Base-by-base conservation (phyloP, 2,113 vertebrate genomes). In the Cairina moschata region DNA sequence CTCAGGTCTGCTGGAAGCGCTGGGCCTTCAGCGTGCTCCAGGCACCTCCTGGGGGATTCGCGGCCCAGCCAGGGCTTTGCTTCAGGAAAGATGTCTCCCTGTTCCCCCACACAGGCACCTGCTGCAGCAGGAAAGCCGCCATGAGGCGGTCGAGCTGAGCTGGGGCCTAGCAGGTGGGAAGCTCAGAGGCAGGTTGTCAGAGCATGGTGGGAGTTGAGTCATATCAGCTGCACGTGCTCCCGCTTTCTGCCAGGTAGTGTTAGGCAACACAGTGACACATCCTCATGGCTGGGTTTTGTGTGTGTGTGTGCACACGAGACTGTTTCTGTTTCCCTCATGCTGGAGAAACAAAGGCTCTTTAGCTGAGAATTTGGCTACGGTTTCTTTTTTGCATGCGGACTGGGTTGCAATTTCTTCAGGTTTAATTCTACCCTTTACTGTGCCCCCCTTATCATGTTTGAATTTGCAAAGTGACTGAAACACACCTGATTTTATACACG, bases 141-240 rank as follows among this genome's bases (percentile, higher is more conserved):
- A 10, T 16, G 44, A 50, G 62, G 38, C 3, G 32, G 67, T 11
- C 0, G 4, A 63, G 38, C 76, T 93, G 88, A 79, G 69, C 76
- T 85, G 75, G 34, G 80, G 28, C 21, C 48, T 63, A 80, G 34
- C 16, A 67, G 50, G 36, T 36, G 56, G 11, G 40, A 34, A 62
- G 38, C 56, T 48, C 38, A n/a, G 42, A 38, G 81, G 56, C 54
- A 54, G 48, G 34, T 32, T 74, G 63, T 78, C 56, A 63, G 56
- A 62, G 28, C 31, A 9, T 10, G 55, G 54, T 34, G 13, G 14
- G 54, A 56, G n/a, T 48, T 74, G 36, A 55, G 44, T 74, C 2
- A 2, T 40, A 2, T 60, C n/a, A 25, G 15, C 60, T 83, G 3
- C 31, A 1, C 2, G 9, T 2, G 3, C 52, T 76, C 17, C 75